Evolutionary conservation across 2,888 invertebrate genomes (phyloP).

Genomic region (Darwinula stevensoni): DNA sequence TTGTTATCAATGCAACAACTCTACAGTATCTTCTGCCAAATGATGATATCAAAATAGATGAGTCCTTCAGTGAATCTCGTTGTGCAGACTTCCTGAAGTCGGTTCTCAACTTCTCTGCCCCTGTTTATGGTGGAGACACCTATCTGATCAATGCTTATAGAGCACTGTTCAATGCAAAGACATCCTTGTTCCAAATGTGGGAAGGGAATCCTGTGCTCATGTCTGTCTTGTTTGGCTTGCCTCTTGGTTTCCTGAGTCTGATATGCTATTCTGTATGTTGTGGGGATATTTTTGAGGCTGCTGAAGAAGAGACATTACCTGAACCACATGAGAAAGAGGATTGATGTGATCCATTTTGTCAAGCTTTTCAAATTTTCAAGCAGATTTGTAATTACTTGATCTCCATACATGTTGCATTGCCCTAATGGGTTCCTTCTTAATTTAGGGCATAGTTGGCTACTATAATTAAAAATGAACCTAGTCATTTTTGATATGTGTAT

Average conservation of each 20-base stretch:
- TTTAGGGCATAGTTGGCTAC: too few species aligned
- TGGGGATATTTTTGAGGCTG: conserved; percentile 73
- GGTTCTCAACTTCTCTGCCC: conserved; percentile 6
- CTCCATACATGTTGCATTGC: too few species aligned
- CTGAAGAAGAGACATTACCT: conserved; percentile 13
- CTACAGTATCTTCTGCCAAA: conserved; percentile 75
- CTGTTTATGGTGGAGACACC: conserved; percentile 60
- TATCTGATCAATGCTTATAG: conserved; percentile 43
- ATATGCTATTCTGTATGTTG: conserved; percentile 91
- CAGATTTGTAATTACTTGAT: too few species aligned
- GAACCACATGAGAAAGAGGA: conserved; percentile 1
- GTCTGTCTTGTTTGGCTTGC: conserved; percentile 70
- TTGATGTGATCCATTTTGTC: too few species aligned
- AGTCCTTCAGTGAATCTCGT: conserved; percentile 46
- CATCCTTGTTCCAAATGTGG: conserved; percentile 58
- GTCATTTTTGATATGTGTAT: too few species aligned
- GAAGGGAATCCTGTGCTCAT: conserved; percentile 73
- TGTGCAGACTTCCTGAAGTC: conserved; percentile 13
- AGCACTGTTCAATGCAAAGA: conserved; percentile 49
- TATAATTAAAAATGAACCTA: too few species aligned
- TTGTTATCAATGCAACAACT: conserved; percentile 72
- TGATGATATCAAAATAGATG: too few species aligned
- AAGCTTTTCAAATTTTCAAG: too few species aligned
- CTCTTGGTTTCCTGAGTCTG: conserved; percentile 65
- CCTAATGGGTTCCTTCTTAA: too few species aligned